These are phyloP conservation scores for Ammodytes dubius DNA, from an alignment of 2,113 vertebrate species.

Conservation along the genomic window DNA sequence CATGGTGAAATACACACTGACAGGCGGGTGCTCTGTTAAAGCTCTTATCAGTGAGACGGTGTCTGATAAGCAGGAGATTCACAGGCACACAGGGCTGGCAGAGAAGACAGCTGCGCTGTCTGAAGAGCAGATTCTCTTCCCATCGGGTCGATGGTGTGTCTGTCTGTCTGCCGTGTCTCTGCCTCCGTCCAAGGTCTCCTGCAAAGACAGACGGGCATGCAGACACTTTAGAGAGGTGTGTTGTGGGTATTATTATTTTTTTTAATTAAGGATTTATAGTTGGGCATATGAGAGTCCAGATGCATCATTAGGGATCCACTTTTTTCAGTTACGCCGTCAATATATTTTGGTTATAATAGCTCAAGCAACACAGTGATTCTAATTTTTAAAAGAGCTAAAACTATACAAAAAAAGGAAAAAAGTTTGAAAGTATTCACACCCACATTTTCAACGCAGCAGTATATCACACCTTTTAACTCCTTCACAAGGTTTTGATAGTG, in stretches of 20 bases:
- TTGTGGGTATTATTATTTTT: background rate
- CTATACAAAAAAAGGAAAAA: no score
- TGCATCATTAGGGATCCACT: no score
- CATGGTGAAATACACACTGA: background rate
- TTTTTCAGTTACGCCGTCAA: no score
- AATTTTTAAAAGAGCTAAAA: no score
- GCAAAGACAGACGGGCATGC: background rate
- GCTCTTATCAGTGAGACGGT: constrained; percentile 24
- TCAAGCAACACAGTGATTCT: no score
- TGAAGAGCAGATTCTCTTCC: constrained; percentile 39
- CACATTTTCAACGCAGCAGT: no score
- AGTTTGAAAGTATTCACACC: no score
- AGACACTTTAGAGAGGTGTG: background rate
- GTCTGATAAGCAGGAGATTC: constrained; percentile 31
- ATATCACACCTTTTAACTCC: no score
- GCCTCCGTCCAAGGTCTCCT: constrained; percentile 44
- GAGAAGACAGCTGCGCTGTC: constrained; percentile 34
- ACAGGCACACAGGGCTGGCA: constrained; percentile 17
- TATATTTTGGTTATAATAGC: no score
- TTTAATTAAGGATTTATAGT: constrained; percentile 22
- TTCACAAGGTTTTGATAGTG: no score
- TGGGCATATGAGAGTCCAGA: constrained; percentile 3
- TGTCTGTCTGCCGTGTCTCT: constrained; percentile 17
- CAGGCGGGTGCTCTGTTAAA: background rate
- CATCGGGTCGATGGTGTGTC: constrained; percentile 32